Conservation (phyloP, 2,797 vertebrate genomes). For the Hoplostethus atlanticus region DNA sequence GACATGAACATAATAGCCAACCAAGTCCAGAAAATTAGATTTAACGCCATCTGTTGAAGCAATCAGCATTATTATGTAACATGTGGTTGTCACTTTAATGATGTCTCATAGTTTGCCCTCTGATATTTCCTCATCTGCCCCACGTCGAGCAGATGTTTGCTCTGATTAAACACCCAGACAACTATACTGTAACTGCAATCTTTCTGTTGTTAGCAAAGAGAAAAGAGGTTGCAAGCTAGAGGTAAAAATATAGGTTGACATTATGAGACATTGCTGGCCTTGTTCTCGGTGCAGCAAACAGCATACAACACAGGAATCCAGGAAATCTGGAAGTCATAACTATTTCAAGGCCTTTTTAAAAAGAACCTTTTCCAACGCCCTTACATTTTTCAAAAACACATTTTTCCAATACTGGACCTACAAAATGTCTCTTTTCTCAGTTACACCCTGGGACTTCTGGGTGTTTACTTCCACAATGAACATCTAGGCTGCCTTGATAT, state of each 20-base stretch:
- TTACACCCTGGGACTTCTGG: conserved; percentile 64
- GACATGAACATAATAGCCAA: conserved; percentile 59
- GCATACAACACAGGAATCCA: conserved; percentile 25
- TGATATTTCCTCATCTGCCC: conserved; percentile 69
- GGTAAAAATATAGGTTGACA: conserved; percentile 12
- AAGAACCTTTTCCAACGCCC: conserved; percentile 13
- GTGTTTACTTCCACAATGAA: conserved; percentile 51
- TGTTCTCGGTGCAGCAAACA: conserved; percentile 34
- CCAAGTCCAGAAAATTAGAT: conserved; percentile 61
- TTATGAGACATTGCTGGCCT: conserved; percentile 8
- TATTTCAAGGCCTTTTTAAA: conserved; percentile 23
- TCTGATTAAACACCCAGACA: conserved; percentile 45
- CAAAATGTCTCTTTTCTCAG: conserved; percentile 39
- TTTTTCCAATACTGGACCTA: conserved; percentile 11
- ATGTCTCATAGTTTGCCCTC: conserved; percentile 68
- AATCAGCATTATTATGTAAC: conserved; percentile 68
- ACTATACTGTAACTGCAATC: conserved; percentile 6
- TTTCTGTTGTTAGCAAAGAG: conserved; percentile 30
- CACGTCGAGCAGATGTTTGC: conserved; percentile 46
- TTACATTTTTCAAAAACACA: conserved; percentile 16
- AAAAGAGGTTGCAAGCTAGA: conserved; percentile 15
- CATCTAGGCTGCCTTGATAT: conserved; percentile 47
- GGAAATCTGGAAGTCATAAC: conserved; percentile 64
- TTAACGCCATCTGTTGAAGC: conserved; percentile 62
- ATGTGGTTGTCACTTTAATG: conserved; percentile 59